Evolutionary conservation across 2,797 vertebrate species (phyloP).

Genomic region (Artibeus jamaicensis): DNA sequence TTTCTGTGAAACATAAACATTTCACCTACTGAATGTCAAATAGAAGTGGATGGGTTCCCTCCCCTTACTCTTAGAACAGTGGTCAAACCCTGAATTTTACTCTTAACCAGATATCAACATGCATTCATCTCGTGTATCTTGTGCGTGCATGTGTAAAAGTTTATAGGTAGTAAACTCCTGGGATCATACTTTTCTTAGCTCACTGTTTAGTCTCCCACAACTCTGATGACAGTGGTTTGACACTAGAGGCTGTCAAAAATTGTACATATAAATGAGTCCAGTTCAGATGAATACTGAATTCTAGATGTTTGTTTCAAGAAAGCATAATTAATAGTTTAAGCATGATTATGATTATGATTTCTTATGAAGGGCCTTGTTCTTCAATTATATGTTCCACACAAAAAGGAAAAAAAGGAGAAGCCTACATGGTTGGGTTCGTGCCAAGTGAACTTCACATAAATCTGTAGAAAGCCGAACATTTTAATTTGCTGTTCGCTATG

Average conservation of each 20-base stretch:
- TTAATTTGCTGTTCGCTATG: not conserved
- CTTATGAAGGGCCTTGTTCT: not conserved
- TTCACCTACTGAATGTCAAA: not conserved
- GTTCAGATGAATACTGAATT: not conserved
- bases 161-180: not conserved
- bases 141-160: not conserved
- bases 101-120: not conserved
- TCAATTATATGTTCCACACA: not conserved
- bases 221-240: not conserved
- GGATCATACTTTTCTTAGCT: not conserved
- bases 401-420: not conserved
- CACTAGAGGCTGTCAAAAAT: not conserved
- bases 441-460: constrained; percentile 17
- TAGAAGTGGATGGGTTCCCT: not conserved
- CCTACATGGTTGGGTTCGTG: not conserved
- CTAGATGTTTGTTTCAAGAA: not conserved
- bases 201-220: not conserved
- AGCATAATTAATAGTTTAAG: not conserved
- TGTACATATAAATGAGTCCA: not conserved
- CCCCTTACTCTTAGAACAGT: not conserved
- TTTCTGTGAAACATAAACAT: not conserved
- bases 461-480: not conserved
- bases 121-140: not conserved
- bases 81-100: not conserved
- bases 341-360: not conserved